Percentiles rank a stretch among this genome's conserved stretches.
phyloP scores from a whole-genome alignment of 2,113 vertebrate species.

The Dryoscopus gambensis region DNA sequence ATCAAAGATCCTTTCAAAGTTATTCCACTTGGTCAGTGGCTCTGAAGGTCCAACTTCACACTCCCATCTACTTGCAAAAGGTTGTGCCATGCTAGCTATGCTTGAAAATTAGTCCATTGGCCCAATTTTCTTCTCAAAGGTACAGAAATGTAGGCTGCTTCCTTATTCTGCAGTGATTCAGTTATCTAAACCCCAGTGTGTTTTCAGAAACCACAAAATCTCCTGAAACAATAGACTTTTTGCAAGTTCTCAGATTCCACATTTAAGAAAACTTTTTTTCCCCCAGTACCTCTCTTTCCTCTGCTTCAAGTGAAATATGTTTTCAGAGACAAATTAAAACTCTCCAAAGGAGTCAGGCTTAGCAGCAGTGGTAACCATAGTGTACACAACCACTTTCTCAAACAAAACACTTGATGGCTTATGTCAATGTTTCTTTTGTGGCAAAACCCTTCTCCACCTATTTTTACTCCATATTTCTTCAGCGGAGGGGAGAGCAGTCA shows the following conservation, averaged over 20 bases:
- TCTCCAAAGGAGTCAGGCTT: not conserved
- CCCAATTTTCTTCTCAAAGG: not conserved
- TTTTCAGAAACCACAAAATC: not conserved
- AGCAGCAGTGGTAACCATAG: not conserved
- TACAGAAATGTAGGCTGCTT: not conserved
- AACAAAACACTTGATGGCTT: slow-evolving; percentile 16
- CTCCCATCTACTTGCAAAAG: not conserved
- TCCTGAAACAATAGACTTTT: not conserved
- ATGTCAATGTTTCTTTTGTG: slow-evolving; percentile 57
- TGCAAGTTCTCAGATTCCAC: not conserved
- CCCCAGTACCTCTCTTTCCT: not conserved
- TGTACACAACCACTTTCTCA: not conserved
- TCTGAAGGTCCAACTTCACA: not conserved
- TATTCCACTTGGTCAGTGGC: not conserved
- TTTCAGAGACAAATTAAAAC: slow-evolving; percentile 24
- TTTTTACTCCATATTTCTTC: slow-evolving; percentile 36
- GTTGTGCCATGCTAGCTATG: not conserved
- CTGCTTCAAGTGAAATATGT: not conserved
- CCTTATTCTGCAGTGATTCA: not conserved
- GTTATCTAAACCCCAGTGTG: not conserved
- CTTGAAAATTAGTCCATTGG: not conserved
- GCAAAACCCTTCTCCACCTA: slow-evolving; percentile 44
- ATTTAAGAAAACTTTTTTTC: not conserved
- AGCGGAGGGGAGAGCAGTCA: not conserved
- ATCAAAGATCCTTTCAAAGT: not conserved